Evolutionary conservation across 2,113 vertebrate species (phyloP).

Genomic region (Channa argus): DNA sequence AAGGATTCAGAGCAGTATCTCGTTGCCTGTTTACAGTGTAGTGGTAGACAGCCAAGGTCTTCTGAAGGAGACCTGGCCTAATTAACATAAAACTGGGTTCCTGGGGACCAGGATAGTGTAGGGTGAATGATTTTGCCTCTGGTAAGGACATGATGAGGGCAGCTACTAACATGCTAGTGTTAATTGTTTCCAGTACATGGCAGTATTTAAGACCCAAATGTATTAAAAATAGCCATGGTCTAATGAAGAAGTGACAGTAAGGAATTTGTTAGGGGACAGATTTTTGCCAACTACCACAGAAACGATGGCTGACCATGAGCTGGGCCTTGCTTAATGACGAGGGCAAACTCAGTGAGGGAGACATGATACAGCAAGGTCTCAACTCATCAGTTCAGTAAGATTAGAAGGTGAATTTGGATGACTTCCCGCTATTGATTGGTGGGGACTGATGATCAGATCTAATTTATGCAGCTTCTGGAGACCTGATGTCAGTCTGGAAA

Average conservation of each 20-base stretch:
- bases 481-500: conserved; percentile 61
- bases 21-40: conserved; percentile 86
- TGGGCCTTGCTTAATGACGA: conserved; percentile 56
- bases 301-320: conserved; percentile 48
- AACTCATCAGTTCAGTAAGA: conserved; percentile 70
- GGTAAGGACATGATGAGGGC: conserved; percentile 90
- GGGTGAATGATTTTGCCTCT: conserved; percentile 88
- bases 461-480: conserved; percentile 69
- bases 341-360: conserved; percentile 41
- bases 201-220: conserved; percentile 86
- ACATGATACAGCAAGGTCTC: conserved; percentile 65
- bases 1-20: conserved; percentile 72
- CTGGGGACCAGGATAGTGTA: conserved; percentile 78
- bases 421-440: conserved; percentile 68
- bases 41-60: conserved; percentile 91
- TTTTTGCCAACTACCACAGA: conserved; percentile 60
- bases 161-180: conserved; percentile 85
- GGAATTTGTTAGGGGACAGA: conserved; percentile 67
- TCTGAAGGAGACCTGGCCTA: conserved; percentile 90
- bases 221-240: conserved; percentile 78
- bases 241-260: conserved; percentile 73
- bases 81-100: conserved; percentile 92
- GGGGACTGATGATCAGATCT: conserved; percentile 70
- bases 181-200: conserved; percentile 88
- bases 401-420: conserved; percentile 70